Evolutionary conservation across 1,140 invertebrate species (phyloP).

Genomic region (Cotesia glomerata): DNA sequence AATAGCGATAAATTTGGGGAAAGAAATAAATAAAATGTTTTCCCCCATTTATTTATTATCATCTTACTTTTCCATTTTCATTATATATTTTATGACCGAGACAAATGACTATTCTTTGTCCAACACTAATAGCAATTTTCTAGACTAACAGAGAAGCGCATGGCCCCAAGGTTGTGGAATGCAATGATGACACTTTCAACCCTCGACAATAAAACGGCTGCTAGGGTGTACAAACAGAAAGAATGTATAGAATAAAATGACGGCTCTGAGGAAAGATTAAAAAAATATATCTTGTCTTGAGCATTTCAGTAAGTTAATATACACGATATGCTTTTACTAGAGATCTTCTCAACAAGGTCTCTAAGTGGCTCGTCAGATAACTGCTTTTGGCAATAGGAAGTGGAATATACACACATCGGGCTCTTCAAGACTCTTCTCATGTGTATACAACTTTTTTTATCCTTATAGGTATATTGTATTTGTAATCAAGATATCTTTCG

Average conservation of each 20-base stretch:
- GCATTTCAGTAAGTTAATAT: background rate
- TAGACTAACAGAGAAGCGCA: slow-evolving; percentile 4
- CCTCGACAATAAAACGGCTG: background rate
- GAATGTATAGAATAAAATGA: background rate
- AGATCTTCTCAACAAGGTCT: background rate
- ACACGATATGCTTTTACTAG: background rate
- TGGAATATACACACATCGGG: background rate
- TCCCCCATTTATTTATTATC: background rate
- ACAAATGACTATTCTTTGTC: slow-evolving; percentile 16
- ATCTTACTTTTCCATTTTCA: background rate
- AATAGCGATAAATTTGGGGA: background rate
- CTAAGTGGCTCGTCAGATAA: slow-evolving; percentile 3
- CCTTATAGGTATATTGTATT: background rate
- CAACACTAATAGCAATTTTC: slow-evolving; percentile 12
- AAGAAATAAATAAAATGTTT: background rate
- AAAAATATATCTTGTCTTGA: slow-evolving; percentile 9
- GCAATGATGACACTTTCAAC: slow-evolving; percentile 26
- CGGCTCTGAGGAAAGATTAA: background rate
- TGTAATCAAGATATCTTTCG: no score
- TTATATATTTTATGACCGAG: background rate
- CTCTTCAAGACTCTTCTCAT: background rate
- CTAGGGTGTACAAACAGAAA: background rate
- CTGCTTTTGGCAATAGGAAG: background rate
- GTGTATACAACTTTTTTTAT: background rate
- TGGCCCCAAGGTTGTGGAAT: slow-evolving; percentile 18